Evolutionary conservation across 1,140 invertebrate species (phyloP).

Genomic region (Heterodera carotae): DNA sequence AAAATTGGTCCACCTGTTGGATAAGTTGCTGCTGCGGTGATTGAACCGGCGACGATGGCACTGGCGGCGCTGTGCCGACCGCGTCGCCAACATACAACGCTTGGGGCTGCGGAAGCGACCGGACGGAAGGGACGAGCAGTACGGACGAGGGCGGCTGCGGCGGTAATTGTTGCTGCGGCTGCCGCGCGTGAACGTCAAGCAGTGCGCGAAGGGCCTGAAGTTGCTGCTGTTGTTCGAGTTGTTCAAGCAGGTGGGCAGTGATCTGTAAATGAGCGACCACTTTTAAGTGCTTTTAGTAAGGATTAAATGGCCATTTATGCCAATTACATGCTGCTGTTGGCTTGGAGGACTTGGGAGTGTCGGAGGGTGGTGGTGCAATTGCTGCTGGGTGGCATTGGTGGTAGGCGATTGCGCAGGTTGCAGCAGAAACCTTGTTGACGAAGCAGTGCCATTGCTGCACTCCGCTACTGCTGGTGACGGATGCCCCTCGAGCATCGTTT

Average conservation of each 20-base stretch:
- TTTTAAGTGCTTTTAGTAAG: too few species aligned
- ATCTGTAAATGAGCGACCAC: neutral
- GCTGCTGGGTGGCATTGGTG: neutral
- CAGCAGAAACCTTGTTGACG: neutral
- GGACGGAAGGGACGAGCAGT: neutral
- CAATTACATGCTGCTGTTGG: neutral
- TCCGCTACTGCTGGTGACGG: neutral
- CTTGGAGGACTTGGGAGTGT: neutral
- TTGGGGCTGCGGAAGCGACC: neutral
- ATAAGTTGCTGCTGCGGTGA: conserved; percentile 20
- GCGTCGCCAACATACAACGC: conserved; percentile 8
- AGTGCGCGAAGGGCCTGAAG: conserved; percentile 18
- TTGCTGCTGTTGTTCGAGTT: conserved; percentile 22
- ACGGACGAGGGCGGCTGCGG: neutral
- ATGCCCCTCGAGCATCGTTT: neutral
- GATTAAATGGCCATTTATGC: neutral
- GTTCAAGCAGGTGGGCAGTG: conserved; percentile 14
- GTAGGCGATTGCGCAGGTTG: neutral
- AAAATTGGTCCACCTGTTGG: too few species aligned
- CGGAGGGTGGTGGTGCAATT: neutral
- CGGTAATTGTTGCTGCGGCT: neutral
- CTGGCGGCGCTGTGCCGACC: neutral
- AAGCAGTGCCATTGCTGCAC: neutral
- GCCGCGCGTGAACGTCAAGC: conserved; percentile 13
- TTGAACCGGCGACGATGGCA: conserved; percentile 2